Base-by-base conservation (phyloP, 2,113 vertebrate species). In the Malurus elegans region DNA sequence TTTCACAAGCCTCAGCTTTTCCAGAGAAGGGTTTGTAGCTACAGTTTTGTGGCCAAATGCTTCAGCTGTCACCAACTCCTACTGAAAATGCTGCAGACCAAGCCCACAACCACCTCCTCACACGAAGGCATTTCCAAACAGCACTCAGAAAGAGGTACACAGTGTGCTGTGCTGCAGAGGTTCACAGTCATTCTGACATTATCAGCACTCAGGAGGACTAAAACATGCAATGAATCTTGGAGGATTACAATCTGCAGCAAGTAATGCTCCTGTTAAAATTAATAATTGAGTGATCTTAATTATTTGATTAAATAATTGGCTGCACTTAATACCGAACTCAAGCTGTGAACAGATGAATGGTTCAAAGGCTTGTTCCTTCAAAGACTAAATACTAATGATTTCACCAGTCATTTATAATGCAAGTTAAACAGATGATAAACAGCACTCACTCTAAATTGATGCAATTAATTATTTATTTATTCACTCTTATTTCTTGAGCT, bases 241-340 rank as follows among this genome's bases (percentile, higher is more conserved):
- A 89, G 14, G 31, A 48, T 48, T 66, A 14, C n/a, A 23, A 15
- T 25, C 80, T 61, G 40, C 51, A 81, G 36, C 61, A 74, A 76
- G 62, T 29, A 75, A 79, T 7, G 34, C 45, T 76, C 15, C 2
- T 40, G 44, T 19, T 23, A 57, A 87, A 84, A 87, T 72, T 38
- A 65, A 26, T 36, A 73, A 57, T 3, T 58, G 86, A 82, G 67
- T n/a, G 4, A 58, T 44, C n/a, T 48, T 83, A 60, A 80, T 79
- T 45, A 86, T 74, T n/a, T 81, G 56, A 74, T 85, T 81, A 78
- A 71, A 10, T 86, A 45, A 92, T 32, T 58, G 25, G 65, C 25
- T 1, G 4, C n/a, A 23, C 14, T 95, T 50, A 84, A 32, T 36
- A n/a, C 8, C 0, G 8, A 9, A 45, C 45, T 69, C 0, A 3